A percentile compares a stretch with the other conserved stretches of the same genome.
Conservation (phyloP, 1,140 invertebrate genomes). For the Bombus vancouverensis region DNA sequence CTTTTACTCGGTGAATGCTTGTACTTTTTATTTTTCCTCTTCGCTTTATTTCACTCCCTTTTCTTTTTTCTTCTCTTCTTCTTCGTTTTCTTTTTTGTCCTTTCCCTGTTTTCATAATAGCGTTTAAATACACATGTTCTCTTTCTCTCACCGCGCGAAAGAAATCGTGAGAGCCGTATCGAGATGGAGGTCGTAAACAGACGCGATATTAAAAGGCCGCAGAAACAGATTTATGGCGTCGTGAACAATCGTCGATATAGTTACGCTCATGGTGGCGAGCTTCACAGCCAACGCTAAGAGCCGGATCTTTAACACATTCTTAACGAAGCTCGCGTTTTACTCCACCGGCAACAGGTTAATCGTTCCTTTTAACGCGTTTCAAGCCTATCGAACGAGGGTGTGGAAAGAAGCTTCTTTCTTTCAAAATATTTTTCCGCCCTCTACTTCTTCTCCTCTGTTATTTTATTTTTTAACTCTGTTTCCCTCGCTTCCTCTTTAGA, state of each 20-base stretch:
- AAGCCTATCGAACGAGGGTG: background rate
- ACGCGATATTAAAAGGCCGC: slow-evolving; percentile 42
- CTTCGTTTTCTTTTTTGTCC: background rate
- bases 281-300: no score
- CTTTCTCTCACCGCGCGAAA: background rate
- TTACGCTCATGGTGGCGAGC: background rate
- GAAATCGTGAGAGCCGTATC: slow-evolving; percentile 35
- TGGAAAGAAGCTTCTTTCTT: background rate
- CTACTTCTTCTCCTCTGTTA: no score
- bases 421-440: no score
- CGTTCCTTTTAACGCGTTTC: slow-evolving; percentile 5
- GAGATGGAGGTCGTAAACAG: slow-evolving; percentile 36
- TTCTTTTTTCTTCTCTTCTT: no score
- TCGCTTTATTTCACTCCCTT: background rate
- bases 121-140: background rate
- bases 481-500: no score
- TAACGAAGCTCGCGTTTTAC: slow-evolving; percentile 23
- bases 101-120: no score
- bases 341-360: slow-evolving; percentile 16
- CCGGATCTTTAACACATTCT: background rate
- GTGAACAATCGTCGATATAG: slow-evolving; percentile 43
- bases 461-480: no score
- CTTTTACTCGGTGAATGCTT: no score
- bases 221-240: slow-evolving; percentile 52
- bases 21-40: background rate